Evolutionary conservation across 2,113 vertebrate genomes (phyloP).

Genomic region (Sciurus niger): DNA sequence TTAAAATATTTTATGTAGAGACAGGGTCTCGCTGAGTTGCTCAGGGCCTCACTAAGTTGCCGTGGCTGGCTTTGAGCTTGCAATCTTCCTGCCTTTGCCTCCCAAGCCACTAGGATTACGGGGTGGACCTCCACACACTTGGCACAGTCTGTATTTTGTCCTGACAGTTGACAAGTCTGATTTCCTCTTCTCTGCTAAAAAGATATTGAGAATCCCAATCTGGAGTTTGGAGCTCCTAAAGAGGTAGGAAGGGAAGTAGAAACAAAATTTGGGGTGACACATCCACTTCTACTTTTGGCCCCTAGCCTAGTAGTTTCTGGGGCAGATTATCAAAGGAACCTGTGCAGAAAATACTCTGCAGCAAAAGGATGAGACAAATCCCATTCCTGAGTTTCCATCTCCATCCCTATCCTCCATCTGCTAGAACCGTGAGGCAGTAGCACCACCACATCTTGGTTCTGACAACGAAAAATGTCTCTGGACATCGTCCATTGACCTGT

Average conservation of each 20-base stretch:
- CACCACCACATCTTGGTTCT: neutral
- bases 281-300: neutral
- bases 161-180: neutral
- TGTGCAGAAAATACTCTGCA: neutral
- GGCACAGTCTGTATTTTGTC: neutral
- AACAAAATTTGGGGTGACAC: neutral
- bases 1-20: too few species aligned
- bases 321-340: neutral
- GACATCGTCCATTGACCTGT: neutral
- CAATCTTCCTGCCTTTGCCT: too few species aligned
- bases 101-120: too few species aligned
- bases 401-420: neutral
- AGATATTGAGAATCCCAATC: neutral
- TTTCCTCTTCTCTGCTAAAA: slow-evolving; percentile 52
- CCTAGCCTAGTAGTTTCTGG: neutral
- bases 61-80: too few species aligned
- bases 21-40: too few species aligned
- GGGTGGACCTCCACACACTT: too few species aligned
- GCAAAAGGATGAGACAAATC: neutral
- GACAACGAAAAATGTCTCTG: neutral
- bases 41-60: too few species aligned
- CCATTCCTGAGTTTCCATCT: neutral
- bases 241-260: neutral
- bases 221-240: neutral
- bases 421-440: neutral